Base-by-base conservation (phyloP, 2,113 vertebrate species). In the Pelecanus crispus region DNA sequence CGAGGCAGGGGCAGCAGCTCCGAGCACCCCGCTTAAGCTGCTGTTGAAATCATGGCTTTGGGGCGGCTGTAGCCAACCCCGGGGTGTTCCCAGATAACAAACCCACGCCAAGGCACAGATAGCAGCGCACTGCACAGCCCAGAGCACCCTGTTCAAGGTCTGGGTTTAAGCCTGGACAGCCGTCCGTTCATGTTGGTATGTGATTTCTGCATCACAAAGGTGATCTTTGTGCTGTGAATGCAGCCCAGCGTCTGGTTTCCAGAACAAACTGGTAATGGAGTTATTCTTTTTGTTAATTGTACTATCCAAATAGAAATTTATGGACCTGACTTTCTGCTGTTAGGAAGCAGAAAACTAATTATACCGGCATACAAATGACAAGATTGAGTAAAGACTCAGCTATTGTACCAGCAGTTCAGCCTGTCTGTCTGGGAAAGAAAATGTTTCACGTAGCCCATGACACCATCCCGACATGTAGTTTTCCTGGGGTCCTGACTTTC, bases 141-240 rank as follows among this genome's bases (percentile, higher is more conserved):
- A 14, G 44, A 90, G 66, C 34, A 15, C 29, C 66, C 56, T 1
- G 8, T 13, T 59, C 71, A 44, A 67, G 56, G 88, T 12, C 90
- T 71, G 32, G 52, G 19, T 67, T 49, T 63, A 29, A 53, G 70
- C 75, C 26, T 2, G 1, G 49, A 11, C 21, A 53, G 53, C 49
- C 32, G 1, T 40, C 32, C 10, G 9, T 3, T 81, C 3, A 1
- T 0, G 1, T 3, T 11, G 49, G 55, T 17, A 5, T 2, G 22
- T 7, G 34, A 29, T 49, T 58, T 71, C 73, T n/a, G 50, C 52
- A 8, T 9, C 52, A 8, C 8, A 17, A 50, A 53, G 58, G 40
- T 16, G 49, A 74, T 47, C 40, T 65, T 55, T 63, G 32, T 40
- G 28, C 40, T 0, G 0, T 52, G 55, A 31, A 47, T 17, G 40